Evolutionary conservation across 1,140 invertebrate species (phyloP).

Genomic region (Protaetia brevitarsis): DNA sequence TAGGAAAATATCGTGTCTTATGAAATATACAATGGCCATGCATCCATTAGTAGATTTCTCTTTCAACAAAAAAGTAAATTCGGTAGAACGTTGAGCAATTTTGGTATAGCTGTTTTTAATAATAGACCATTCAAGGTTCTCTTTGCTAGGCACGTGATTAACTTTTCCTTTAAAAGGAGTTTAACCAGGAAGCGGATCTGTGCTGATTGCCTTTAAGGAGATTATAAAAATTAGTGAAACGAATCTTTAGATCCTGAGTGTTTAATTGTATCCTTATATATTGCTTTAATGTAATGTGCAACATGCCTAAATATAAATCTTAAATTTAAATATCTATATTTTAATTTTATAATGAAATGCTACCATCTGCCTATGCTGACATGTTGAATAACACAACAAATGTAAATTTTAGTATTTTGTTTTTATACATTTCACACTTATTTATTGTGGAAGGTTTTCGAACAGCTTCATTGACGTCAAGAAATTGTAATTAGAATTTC

Average conservation of each 20-base stretch:
- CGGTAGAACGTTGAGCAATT: background rate
- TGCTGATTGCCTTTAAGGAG: no score
- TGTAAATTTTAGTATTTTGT: slow-evolving; percentile 6
- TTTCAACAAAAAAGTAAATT: background rate
- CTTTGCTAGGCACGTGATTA: background rate
- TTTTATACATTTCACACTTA: background rate
- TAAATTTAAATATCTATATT: background rate
- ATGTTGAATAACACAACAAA: no score
- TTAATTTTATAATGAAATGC: no score
- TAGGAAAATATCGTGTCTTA: no score
- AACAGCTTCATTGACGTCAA: background rate
- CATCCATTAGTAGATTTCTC: background rate
- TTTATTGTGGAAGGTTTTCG: background rate
- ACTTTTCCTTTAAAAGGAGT: no score
- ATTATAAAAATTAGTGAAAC: no score
- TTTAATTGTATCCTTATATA: no score
- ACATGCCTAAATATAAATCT: background rate
- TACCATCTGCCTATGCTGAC: no score
- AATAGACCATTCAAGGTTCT: background rate
- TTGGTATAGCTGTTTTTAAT: background rate
- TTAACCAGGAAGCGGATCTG: no score
- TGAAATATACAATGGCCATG: no score
- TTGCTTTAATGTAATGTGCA: no score
- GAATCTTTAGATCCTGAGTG: no score
- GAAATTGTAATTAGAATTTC: background rate